Evolutionary conservation across 2,113 vertebrate species (phyloP).

Genomic region (Otis tarda): DNA sequence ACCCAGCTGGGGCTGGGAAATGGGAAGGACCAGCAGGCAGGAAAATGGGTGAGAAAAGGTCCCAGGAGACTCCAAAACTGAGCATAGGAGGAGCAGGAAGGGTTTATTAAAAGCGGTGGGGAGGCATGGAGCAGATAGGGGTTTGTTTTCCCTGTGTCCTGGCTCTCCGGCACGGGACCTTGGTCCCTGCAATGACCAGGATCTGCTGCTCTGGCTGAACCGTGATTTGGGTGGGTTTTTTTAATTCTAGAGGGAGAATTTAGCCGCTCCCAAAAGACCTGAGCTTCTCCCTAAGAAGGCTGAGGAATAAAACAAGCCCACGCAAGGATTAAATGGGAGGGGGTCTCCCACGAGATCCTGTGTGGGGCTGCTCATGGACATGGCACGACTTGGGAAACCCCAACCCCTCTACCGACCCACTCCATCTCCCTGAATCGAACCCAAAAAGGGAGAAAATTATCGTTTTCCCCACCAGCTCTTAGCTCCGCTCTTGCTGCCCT

Average conservation of each 20-base stretch:
- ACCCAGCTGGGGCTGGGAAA: not conserved
- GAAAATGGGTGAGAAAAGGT: slow-evolving; percentile 33
- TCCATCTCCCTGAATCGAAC: not conserved
- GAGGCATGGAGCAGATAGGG: not conserved
- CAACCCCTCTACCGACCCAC: not conserved
- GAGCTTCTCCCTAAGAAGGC: not conserved
- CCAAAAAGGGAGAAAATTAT: not conserved
- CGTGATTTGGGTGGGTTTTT: not conserved
- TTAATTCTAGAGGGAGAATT: not conserved
- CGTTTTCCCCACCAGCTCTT: not conserved
- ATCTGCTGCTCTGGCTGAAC: not conserved
- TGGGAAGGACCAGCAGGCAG: slow-evolving; percentile 18
- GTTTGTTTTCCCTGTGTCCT: not conserved
- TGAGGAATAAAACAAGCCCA: not conserved
- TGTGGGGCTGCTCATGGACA: fast-evolving
- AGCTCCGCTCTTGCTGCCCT: not conserved
- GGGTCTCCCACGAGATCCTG: not conserved
- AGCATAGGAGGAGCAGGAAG: slow-evolving; percentile 39
- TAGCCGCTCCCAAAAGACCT: not conserved
- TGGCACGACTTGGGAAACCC: not conserved
- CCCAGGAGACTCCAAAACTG: slow-evolving; percentile 23
- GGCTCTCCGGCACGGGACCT: not conserved
- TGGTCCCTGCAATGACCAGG: not conserved
- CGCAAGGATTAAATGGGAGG: not conserved
- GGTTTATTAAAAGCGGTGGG: not conserved